Conservation (phyloP, 2,113 vertebrate genomes). For the Myotis lucifugus region DNA sequence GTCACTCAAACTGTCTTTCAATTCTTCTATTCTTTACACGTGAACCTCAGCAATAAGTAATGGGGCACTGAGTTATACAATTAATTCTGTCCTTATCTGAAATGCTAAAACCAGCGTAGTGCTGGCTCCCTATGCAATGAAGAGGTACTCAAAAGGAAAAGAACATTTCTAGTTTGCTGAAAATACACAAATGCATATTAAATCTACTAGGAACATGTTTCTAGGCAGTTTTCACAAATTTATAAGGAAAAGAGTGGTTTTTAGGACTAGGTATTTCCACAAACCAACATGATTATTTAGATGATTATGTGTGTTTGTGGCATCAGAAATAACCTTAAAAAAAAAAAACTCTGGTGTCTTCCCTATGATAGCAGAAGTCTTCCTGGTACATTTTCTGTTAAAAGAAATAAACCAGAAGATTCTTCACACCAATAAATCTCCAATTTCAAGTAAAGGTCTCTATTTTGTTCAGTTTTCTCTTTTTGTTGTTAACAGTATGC, state of each 20-base stretch:
- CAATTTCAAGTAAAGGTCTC: constrained; percentile 41
- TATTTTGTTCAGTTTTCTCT: neutral
- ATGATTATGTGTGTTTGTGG: neutral
- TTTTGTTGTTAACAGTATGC: neutral
- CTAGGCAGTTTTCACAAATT: neutral
- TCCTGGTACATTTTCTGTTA: constrained; percentile 14
- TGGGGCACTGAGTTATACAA: neutral
- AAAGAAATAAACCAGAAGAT: constrained; percentile 29
- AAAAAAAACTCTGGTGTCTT: neutral
- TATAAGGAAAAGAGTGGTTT: neutral
- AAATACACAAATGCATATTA: constrained; percentile 35
- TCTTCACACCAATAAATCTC: constrained; percentile 9
- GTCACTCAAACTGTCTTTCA: neutral
- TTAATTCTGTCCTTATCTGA: constrained; percentile 14
- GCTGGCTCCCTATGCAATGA: neutral
- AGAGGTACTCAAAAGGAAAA: neutral
- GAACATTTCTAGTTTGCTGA: constrained; percentile 31
- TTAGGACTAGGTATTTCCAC: neutral
- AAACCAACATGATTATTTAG: neutral
- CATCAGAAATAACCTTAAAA: neutral
- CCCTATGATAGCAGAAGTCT: neutral
- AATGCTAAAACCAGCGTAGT: constrained; percentile 20
- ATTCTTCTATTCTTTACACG: neutral
- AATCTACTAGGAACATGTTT: neutral
- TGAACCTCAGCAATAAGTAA: constrained; percentile 9